Evolutionary conservation across 2,797 vertebrate species (phyloP), one percentile per base, ranked within the genome.

Genomic region (Phaenicophaeus curvirostris): DNA sequence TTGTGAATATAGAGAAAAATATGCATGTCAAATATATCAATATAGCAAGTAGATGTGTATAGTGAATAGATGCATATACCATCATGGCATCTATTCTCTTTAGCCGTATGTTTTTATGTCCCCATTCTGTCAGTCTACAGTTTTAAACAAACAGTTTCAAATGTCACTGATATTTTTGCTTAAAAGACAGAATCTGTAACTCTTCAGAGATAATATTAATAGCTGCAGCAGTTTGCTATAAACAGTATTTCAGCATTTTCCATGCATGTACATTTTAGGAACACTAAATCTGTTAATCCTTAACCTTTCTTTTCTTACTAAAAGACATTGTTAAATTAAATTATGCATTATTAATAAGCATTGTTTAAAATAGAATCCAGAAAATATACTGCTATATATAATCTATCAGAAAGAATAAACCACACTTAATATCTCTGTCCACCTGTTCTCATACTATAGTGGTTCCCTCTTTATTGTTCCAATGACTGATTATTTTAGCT

Each of bases 51-150:
- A 79, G 78, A 87, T 53, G 44, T 72, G 42, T 71, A 58, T 54
- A 72, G 39, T 63, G 86, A 82, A 78, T 69, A 79, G 77, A 87
- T 53, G 48, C 55, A 30, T 93, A 61, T 84, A 79, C 33, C 77
- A 68, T 90, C 37, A 20, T n/a, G 76, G 37, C 41, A 79, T 94
- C 48, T 93, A 65, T 92, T 93, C 89, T 91, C 73, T 95, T 90
- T 85, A 84, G 55, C 50, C 1, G 3, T 87, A 75, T 88, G 84
- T 96, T 96, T 96, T 96, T 81, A 61, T 96, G 95, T 94, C 96
- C 96, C 59, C 94, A 96, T 97, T 97, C 96, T 97, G 95, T 97
- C 96, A 96, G 84, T 95, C 67, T 93, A 63, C n/a, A 65, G 71
- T 75, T 93, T 95, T 83, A 96, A 96, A 96, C 87, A 95, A 97